A percentile compares a stretch with the other conserved stretches of the same genome.
Evolutionary conservation across 2,888 invertebrate genomes (phyloP).

Genomic region (Eristalis tenax): DNA sequence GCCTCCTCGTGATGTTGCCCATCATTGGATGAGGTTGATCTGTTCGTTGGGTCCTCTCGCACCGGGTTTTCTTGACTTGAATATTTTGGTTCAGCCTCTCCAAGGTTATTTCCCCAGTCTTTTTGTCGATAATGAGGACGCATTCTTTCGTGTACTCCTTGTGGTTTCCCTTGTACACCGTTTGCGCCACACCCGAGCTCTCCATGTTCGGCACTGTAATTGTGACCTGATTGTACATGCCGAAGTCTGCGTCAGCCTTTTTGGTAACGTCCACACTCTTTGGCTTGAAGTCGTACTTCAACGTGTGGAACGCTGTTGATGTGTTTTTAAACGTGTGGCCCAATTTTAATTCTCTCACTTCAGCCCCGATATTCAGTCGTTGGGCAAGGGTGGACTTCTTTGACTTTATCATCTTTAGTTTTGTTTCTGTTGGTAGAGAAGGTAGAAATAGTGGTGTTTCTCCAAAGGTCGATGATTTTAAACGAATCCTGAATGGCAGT

Average conservation of each 20-base stretch:
- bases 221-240: background rate
- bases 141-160: background rate
- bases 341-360: conserved; percentile 1
- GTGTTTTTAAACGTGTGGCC: background rate
- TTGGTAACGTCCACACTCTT: background rate
- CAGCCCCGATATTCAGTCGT: conserved; percentile 7
- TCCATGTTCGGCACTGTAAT: background rate
- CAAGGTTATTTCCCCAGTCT: background rate
- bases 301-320: background rate
- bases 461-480: too few species aligned
- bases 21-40: background rate
- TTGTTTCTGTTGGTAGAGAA: too few species aligned
- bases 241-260: background rate
- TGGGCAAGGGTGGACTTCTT: background rate
- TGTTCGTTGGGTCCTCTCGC: background rate
- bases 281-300: conserved; percentile 5
- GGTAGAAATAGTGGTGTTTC: too few species aligned
- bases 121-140: background rate
- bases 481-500: too few species aligned
- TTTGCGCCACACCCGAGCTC: background rate
- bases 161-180: background rate
- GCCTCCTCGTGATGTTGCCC: background rate
- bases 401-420: background rate
- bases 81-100: background rate
- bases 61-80: background rate